phyloP scores from a whole-genome alignment of 2,113 vertebrate genomes.

The Albula goreensis region DNA sequence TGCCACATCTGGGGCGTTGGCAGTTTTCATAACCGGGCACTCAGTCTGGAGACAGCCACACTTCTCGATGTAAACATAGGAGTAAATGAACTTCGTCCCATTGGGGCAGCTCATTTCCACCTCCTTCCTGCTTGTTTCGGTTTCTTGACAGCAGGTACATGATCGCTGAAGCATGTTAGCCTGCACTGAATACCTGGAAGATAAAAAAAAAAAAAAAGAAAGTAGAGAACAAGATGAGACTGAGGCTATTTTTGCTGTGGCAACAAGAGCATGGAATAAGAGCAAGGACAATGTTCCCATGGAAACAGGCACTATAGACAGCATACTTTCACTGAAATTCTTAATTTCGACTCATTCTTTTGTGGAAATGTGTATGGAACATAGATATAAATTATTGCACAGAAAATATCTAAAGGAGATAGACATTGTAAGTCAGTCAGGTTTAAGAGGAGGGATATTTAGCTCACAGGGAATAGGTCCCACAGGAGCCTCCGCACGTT shows the following conservation, averaged over 20 bases:
- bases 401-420: background rate
- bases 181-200: constrained; percentile 63
- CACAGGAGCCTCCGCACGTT: constrained; percentile 80
- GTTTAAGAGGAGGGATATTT: background rate
- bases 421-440: background rate
- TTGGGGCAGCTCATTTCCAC: constrained; percentile 60
- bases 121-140: constrained; percentile 49
- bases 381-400: background rate
- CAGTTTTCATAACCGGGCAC: constrained; percentile 36
- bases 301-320: background rate
- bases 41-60: constrained; percentile 62
- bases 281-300: too few relatives aligned
- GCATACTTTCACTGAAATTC: background rate
- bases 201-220: background rate
- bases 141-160: constrained; percentile 71
- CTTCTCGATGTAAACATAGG: constrained; percentile 62
- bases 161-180: constrained; percentile 51
- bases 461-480: constrained; percentile 76
- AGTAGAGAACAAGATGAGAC: constrained; percentile 15
- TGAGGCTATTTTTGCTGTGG: background rate
- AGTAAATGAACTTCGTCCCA: constrained; percentile 23
- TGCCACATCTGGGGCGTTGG: background rate
- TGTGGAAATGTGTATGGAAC: too few relatives aligned
- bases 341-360: too few relatives aligned
- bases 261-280: background rate